phyloP scores from a whole-genome alignment of 2,113 vertebrate genomes.

The Bungarus multicinctus region DNA sequence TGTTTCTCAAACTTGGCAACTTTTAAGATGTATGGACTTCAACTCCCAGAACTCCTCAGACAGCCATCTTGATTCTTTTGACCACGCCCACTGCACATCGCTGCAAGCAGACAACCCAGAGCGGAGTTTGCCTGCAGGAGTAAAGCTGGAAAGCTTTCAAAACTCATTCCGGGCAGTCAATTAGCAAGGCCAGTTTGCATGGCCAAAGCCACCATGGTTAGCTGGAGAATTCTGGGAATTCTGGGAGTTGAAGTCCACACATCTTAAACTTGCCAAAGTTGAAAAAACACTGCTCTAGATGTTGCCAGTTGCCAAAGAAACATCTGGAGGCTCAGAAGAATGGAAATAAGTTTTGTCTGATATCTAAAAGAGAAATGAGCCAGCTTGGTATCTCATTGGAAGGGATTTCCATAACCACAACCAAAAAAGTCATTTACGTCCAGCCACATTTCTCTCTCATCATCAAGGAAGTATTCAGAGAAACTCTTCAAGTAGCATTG shows the following conservation, averaged over 20 bases:
- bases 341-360: neutral
- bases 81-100: neutral
- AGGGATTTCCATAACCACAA: neutral
- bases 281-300: neutral
- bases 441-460: too few relatives aligned
- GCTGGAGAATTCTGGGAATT: neutral
- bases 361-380: neutral
- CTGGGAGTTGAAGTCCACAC: neutral
- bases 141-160: neutral
- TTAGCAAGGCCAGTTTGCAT: neutral
- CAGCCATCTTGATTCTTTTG: neutral
- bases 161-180: neutral
- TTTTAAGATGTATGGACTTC: neutral
- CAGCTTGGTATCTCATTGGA: neutral
- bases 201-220: neutral
- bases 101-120: neutral
- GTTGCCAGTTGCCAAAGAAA: neutral
- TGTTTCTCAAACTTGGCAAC: neutral
- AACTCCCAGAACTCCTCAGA: neutral
- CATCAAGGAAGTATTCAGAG: too few relatives aligned
- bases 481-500: too few relatives aligned
- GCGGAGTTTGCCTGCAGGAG: neutral
- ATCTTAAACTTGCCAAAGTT: neutral
- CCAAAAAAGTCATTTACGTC: too few relatives aligned
- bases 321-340: neutral